Base-by-base conservation (phyloP, 2,888 invertebrate species). In the Leucania comma region DNA sequence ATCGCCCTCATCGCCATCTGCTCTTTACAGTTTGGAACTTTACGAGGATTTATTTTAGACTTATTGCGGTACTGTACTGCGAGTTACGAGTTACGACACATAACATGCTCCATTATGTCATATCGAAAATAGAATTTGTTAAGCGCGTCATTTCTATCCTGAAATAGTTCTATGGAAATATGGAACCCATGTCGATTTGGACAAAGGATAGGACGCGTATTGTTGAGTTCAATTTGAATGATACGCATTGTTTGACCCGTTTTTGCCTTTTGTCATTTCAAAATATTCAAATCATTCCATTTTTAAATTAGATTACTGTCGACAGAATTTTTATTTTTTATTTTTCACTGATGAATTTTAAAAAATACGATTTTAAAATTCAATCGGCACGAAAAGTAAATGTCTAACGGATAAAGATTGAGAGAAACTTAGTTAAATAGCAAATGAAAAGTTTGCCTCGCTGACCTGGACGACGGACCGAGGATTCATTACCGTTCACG, bases 361-460 rank as follows among this genome's bases (percentile, higher is more conserved):
- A 70, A 65, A 69, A 75, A 59, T 72, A 58, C 9, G 9, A 53
- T 53, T 62, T 72, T 51, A 60, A 35, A 71, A 74, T 78, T 75
- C 64, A 75, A 82, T 78, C 78, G 86, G 87, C 75, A 80, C 64
- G 69, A 87, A 86, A 87, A 78, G 73, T 75, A 79, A 84, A 83
- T 71, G 81, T 83, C 84, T 75, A 84, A 74, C 74, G 78, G 83
- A 82, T 86, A 88, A 88, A 84, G 87, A 85, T 85, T 86, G 76
- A 74, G 74, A 78, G 68, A 86, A 89, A 90, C 81, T 89, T 90
- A 86, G 73, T 83, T 86, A 86, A 88, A 86, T 82, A 80, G 84
- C 80, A 73, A 78, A 82, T 82, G 80, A 84, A 89, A 91, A 92
- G 86, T 91, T 92, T 86, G 65, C 74, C 75, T 72, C 69, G 42